Evolutionary conservation across 2,888 invertebrate genomes (phyloP).

Genomic region (Arctia plantaginis): DNA sequence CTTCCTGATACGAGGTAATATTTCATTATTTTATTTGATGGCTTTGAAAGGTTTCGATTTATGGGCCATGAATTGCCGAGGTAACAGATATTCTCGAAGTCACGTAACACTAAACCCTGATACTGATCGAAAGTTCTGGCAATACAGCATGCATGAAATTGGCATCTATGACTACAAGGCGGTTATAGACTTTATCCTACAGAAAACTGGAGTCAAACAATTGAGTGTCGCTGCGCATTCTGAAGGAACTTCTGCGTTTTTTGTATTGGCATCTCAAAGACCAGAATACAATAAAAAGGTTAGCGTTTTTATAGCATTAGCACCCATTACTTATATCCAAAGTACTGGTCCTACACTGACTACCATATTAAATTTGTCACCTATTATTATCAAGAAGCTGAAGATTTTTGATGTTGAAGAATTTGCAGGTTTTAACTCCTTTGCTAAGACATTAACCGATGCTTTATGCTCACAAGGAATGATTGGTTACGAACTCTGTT

Average conservation of each 20-base stretch:
- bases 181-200: conserved; percentile 27
- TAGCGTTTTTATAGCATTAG: conserved; percentile 22
- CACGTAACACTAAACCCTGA: conserved; percentile 30
- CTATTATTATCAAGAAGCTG: not conserved
- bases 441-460: not conserved
- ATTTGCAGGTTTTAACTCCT: conserved; percentile 27
- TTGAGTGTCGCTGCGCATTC: conserved; percentile 32
- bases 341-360: not conserved
- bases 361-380: not conserved
- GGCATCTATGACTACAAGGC: conserved; percentile 30
- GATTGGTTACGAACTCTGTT: conserved; percentile 29
- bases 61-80: conserved; percentile 36
- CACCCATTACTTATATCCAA: conserved; percentile 20
- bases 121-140: conserved; percentile 25
- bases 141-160: conserved; percentile 34
- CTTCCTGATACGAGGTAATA: conserved; percentile 24
- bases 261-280: conserved; percentile 25
- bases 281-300: conserved; percentile 33
- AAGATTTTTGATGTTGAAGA: conserved; percentile 14
- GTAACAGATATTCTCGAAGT: conserved; percentile 32
- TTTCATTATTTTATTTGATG: conserved; percentile 21
- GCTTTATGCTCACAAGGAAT: conserved; percentile 27
- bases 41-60: conserved; percentile 26
- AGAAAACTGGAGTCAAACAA: conserved; percentile 12
- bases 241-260: conserved; percentile 23